Conservation (phyloP, 2,888 invertebrate species). For the Cheilosia urbana region DNA sequence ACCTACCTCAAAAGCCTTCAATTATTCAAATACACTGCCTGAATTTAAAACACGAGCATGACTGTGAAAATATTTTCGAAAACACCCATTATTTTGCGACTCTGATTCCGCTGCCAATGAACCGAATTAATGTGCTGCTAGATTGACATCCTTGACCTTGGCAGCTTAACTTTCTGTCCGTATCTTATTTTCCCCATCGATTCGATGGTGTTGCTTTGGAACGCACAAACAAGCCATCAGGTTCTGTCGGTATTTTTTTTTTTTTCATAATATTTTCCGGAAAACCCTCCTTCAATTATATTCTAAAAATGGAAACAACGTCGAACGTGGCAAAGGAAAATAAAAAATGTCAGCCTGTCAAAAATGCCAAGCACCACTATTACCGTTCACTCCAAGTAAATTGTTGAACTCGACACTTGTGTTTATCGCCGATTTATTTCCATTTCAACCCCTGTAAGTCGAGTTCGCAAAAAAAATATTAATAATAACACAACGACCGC, state of each 20-base stretch:
- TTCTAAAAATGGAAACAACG: slow-evolving; percentile 28
- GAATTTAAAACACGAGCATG: too few species aligned
- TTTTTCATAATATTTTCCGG: not conserved
- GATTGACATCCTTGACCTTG: too few species aligned
- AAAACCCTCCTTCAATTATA: not conserved
- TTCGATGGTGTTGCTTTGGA: not conserved
- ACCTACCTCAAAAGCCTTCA: too few species aligned
- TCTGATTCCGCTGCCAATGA: too few species aligned
- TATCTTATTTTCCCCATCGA: too few species aligned
- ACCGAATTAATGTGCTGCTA: too few species aligned
- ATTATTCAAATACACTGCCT: too few species aligned
- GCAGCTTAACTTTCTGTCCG: too few species aligned
- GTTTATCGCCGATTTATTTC: slow-evolving; percentile 19
- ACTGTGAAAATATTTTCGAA: too few species aligned
- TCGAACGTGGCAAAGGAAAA: not conserved
- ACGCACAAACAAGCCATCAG: not conserved
- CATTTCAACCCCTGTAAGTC: not conserved
- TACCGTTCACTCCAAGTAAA: slow-evolving; percentile 23
- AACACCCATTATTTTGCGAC: too few species aligned
- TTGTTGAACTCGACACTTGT: slow-evolving; percentile 33
- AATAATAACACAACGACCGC: not conserved
- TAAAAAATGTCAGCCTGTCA: slow-evolving; percentile 33
- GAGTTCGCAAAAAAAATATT: not conserved
- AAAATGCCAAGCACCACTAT: slow-evolving; percentile 18
- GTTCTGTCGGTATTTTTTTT: not conserved